Evolutionary conservation across 2,888 invertebrate species (phyloP).

Genomic region (Eristalis pertinax): DNA sequence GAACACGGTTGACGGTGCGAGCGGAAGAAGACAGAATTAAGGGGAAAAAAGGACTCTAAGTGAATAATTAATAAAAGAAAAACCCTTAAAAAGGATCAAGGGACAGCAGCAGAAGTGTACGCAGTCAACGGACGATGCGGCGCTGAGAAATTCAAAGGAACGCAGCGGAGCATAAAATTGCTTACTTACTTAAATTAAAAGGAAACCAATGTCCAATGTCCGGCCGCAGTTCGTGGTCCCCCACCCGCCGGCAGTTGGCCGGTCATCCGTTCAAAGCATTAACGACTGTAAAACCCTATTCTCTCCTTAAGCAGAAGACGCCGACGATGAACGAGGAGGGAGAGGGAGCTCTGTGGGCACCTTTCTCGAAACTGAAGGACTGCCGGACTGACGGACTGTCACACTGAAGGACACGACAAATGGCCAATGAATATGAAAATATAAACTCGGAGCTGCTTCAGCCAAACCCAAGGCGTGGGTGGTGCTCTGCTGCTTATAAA

Average conservation of each 20-base stretch:
- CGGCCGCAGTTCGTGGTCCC: slow-evolving; percentile 42
- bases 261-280: slow-evolving; percentile 12
- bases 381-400: too few species aligned
- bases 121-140: slow-evolving; percentile 1
- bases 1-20: slow-evolving; percentile 28
- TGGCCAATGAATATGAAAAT: slow-evolving; percentile 58
- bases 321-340: slow-evolving; percentile 3
- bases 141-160: slow-evolving; percentile 40
- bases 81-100: slow-evolving; percentile 11
- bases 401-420: slow-evolving; percentile 37
- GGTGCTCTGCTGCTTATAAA: slow-evolving; percentile 38
- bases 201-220: slow-evolving; percentile 47
- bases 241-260: slow-evolving; percentile 2
- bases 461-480: neutral
- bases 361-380: slow-evolving; percentile 20
- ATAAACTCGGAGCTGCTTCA: neutral
- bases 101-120: neutral
- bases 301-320: slow-evolving; percentile 30
- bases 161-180: slow-evolving; percentile 61
- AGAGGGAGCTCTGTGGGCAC: slow-evolving; percentile 37
- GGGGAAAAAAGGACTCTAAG: slow-evolving; percentile 51
- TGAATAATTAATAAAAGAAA: slow-evolving; percentile 63
- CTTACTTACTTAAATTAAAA: slow-evolving; percentile 62
- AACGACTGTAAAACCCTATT: slow-evolving; percentile 18
- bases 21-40: slow-evolving; percentile 1